Evolutionary conservation across 2,797 vertebrate genomes (phyloP), one percentile per base, ranked within the genome.

Genomic region (Loriculus beryllinus): DNA sequence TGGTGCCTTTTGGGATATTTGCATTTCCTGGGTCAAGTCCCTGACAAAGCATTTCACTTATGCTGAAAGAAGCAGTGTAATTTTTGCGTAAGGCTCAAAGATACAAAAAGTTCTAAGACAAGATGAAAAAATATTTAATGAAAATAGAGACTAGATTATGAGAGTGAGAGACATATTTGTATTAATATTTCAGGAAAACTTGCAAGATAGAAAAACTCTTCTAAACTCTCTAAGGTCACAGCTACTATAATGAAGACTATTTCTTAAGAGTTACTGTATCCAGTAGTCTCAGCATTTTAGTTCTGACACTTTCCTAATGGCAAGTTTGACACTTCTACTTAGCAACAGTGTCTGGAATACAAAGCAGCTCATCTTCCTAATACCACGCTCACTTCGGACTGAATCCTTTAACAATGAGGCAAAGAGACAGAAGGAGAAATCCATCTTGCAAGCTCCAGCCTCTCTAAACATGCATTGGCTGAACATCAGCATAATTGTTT

Each of bases 401-500:
- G 95, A 91, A 90, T 68, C 88, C 85, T 96, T 89, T 94, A 78
- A 96, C 96, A 80, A 91, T 74, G 87, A 96, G 82, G 96, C 95
- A 88, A 26, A 40, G 75, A 94, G 95, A 92, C 94, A 92, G 75
- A 78, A 95, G 95, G 94, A 96, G 93, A 86, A 90, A 96, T 96
- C 95, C 96, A 93, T 96, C 96, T 94, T 64, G 51, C 75, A 28
- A 69, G 93, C 89, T 86, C 74, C 82, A 78, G 87, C 85, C 93
- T 93, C 95, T 97, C 97, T 63, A 93, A 94, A 94, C 95, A 94
- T 69, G 92, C 96, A 96, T 56, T 93, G 97, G 92, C 96, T 96
- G 96, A 95, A 95, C 97, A 96, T 97, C 97, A 96, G 96, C 96
- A 93, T 96, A 97, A 97, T 97, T 96, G 96, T 97, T 97, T 97